Conservation (phyloP, 2,113 vertebrate species). For the Albula glossodonta region DNA sequence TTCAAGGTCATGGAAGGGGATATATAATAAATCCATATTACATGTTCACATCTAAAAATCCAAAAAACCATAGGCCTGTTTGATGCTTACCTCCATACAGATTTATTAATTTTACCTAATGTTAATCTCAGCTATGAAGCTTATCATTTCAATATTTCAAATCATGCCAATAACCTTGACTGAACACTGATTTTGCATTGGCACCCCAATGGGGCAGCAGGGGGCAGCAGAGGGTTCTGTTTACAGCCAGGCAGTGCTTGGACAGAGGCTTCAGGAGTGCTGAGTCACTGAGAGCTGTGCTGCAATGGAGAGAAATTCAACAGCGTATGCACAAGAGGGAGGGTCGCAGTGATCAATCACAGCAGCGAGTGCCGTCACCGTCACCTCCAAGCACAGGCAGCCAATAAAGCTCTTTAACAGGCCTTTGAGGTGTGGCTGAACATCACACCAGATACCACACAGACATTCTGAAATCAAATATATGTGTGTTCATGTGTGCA, state of each 20-base stretch:
- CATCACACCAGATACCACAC: constrained; percentile 16
- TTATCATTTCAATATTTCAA: neutral
- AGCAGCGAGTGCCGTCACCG: constrained; percentile 14
- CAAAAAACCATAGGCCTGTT: neutral
- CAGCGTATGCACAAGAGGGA: constrained; percentile 16
- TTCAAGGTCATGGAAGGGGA: neutral
- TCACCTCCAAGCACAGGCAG: constrained; percentile 11
- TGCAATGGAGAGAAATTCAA: constrained; percentile 6
- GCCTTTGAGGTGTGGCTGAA: constrained; percentile 6
- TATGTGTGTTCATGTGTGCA: neutral
- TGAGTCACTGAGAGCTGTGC: constrained; percentile 53
- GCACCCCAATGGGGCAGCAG: constrained; percentile 42
- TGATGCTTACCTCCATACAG: neutral
- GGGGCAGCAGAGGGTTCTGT: constrained; percentile 47
- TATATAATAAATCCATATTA: neutral
- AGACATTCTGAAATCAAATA: neutral
- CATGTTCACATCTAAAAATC: neutral
- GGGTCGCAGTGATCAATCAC: constrained; percentile 10
- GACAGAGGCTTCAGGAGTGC: constrained; percentile 33
- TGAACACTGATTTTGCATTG: constrained; percentile 3
- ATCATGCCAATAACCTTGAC: neutral
- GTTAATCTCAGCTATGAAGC: neutral
- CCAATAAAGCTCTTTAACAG: constrained; percentile 26
- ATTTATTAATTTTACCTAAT: neutral
- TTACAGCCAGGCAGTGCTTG: constrained; percentile 10